Conservation (phyloP, 2,888 invertebrate species). For the Yponomeuta malinellus region DNA sequence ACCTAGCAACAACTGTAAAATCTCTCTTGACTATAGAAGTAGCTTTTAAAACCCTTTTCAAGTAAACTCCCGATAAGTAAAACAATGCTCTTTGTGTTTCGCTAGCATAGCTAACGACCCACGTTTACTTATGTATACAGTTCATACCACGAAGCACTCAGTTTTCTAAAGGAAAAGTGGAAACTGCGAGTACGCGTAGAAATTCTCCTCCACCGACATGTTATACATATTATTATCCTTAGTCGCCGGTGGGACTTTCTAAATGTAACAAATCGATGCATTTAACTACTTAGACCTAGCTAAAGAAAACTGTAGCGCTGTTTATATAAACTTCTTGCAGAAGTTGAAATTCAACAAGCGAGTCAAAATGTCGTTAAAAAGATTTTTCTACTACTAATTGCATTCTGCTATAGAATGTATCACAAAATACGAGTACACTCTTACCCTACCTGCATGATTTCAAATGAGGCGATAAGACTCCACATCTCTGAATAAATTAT, state of each 20-base stretch:
- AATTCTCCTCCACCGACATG: background rate
- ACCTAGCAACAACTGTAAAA: background rate
- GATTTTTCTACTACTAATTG: too few species aligned
- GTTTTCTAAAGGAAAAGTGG: conserved; percentile 1
- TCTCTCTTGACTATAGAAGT: background rate
- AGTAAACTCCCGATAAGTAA: background rate
- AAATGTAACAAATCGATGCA: background rate
- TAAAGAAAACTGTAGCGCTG: background rate
- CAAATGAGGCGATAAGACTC: background rate
- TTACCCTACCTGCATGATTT: background rate
- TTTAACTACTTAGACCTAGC: background rate
- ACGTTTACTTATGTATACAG: background rate
- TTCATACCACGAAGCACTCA: background rate
- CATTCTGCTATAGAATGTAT: background rate
- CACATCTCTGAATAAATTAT: background rate
- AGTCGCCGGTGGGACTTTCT: background rate
- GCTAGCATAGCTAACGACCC: background rate
- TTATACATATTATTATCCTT: background rate
- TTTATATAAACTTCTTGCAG: too few species aligned
- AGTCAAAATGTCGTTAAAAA: too few species aligned
- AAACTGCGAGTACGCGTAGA: background rate
- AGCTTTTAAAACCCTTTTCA: background rate
- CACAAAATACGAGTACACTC: background rate
- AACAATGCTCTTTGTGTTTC: background rate
- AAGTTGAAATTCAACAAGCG: too few species aligned